Base-by-base conservation (phyloP, 1,140 invertebrate genomes). In the Solenopsis fugax region DNA sequence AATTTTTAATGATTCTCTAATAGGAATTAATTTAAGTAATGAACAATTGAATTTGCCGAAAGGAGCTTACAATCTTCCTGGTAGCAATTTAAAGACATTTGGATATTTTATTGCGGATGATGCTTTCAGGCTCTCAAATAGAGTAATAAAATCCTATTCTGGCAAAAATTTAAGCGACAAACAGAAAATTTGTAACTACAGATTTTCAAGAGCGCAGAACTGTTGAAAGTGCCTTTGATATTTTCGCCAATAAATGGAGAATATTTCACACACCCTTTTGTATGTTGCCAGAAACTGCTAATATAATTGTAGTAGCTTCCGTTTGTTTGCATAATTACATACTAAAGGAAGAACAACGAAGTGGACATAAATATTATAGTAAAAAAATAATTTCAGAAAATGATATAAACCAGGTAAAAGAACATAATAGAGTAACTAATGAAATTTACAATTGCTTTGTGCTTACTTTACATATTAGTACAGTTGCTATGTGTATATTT, bases 181-280 rank as follows among this genome's bases (percentile, higher is more conserved):
- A 71, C 34, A 86, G 4, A 65, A 37, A 12, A 80, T 80, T 64
- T 86, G 12, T 54, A 86, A 86, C 41, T 80, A 86, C 29, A 10
- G 65, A 24, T 5, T 86, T 69, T 58, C 16, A 4, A 48, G 50
- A 71, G 67, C 16, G 52, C 0, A 54, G 65, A 64, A 80, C 37
- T 4, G 29, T 86, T 6, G 54, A 86, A 62, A 80, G 56, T 64
- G 52, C 75, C 18, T 86, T 86, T 72, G 65, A 50, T 3, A 86
- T 86, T 67, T 67, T 69, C 48, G 48, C 16, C 0, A 73, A 85
- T 67, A 85, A 85, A 67, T 85, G 71, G 60, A 72, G 71, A 75
- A 65, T 85, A 45, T 75, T 85, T 1, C 82, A 85, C 24, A 76
- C 45, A 34, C n/a, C 72, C 4, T 29, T 86, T 0, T 12, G 29